phyloP scores from a whole-genome alignment of 2,888 invertebrate genomes.

The Zootermopsis nevadensis region DNA sequence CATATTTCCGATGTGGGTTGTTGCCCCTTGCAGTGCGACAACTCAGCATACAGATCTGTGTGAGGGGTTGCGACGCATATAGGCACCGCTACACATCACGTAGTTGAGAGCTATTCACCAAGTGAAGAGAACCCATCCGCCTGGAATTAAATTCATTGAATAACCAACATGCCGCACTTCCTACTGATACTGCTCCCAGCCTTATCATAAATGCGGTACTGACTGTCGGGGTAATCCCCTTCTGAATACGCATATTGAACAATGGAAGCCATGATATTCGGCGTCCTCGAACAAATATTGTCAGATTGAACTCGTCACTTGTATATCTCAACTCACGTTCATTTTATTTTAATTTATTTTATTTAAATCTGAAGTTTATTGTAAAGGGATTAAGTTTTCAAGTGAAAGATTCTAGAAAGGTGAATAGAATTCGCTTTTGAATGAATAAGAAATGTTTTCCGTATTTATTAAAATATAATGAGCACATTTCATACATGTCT shows the following conservation, averaged over 20 bases:
- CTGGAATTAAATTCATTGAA: conserved; percentile 29
- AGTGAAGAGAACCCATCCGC: background rate
- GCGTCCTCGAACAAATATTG: background rate
- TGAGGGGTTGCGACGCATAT: background rate
- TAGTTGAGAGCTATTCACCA: background rate
- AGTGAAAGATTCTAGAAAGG: no score
- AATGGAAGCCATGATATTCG: background rate
- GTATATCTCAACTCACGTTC: background rate
- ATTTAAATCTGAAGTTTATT: background rate
- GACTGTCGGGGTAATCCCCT: background rate
- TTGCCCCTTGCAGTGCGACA: background rate
- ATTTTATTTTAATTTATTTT: background rate
- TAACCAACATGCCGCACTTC: conserved; percentile 21
- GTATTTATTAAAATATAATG: no score
- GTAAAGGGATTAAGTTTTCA: no score
- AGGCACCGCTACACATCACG: background rate
- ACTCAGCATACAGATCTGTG: conserved; percentile 5
- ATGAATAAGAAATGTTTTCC: no score
- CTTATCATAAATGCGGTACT: background rate
- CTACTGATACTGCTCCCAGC: conserved; percentile 20
- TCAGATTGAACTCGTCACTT: background rate
- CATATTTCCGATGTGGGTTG: background rate
- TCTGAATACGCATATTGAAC: background rate
- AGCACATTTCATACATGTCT: no score
- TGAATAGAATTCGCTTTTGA: no score